Evolutionary conservation across 2,888 invertebrate species (phyloP).

Genomic region (Terebella lapidaria): DNA sequence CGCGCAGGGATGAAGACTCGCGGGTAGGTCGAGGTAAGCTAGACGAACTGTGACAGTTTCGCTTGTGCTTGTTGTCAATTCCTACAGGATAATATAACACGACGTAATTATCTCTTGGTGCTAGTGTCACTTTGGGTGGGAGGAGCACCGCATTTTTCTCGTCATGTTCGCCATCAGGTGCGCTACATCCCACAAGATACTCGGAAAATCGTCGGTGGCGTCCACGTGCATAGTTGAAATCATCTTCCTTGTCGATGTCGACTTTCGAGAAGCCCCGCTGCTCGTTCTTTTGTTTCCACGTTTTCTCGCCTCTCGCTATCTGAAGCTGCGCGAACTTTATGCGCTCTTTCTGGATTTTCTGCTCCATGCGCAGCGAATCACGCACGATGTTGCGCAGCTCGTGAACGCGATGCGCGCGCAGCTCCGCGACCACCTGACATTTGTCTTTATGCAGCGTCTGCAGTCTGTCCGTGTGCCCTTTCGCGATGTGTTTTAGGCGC

Average conservation of each 20-base stretch:
- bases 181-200: neutral
- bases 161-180: neutral
- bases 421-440: neutral
- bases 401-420: neutral
- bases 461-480: neutral
- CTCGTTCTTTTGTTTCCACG: neutral
- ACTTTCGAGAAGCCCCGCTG: neutral
- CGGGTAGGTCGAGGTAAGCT: neutral
- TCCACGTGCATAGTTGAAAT: neutral
- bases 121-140: too few relatives aligned
- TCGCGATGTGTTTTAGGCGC: neutral
- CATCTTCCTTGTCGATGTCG: neutral
- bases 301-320: too few relatives aligned
- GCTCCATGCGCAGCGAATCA: neutral
- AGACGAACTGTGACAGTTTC: neutral
- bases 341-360: neutral
- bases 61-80: neutral
- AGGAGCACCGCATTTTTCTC: neutral
- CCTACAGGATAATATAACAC: neutral
- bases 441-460: neutral
- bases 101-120: too few relatives aligned
- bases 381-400: neutral
- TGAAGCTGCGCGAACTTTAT: too few relatives aligned
- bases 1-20: neutral
- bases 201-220: neutral